Conservation (phyloP, 2,888 invertebrate species). For the Limnephilus marmoratus region DNA sequence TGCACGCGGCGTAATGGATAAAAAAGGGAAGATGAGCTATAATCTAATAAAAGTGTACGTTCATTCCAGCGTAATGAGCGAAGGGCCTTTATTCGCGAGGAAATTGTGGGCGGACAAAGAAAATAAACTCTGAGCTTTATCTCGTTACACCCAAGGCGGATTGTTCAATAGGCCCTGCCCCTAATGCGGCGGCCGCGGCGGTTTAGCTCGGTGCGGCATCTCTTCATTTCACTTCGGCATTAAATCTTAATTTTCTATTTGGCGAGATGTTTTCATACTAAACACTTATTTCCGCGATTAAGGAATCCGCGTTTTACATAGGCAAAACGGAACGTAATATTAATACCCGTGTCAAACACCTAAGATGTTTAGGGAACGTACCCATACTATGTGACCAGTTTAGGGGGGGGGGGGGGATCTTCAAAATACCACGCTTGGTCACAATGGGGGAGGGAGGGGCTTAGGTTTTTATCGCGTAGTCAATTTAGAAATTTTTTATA, state of each 20-base stretch:
- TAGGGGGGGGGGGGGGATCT: too few relatives aligned
- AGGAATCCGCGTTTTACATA: too few relatives aligned
- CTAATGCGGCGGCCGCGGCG: constrained; percentile 6
- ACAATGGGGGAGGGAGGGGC: too few relatives aligned
- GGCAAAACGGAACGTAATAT: too few relatives aligned
- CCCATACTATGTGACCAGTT: too few relatives aligned
- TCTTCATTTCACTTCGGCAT: background rate
- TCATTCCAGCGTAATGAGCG: constrained; percentile 60
- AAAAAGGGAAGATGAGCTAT: constrained; percentile 60
- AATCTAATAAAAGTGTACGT: constrained; percentile 62
- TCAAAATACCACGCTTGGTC: too few relatives aligned
- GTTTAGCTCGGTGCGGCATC: constrained; percentile 10
- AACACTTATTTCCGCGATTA: background rate
- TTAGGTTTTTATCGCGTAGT: too few relatives aligned
- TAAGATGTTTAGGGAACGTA: too few relatives aligned
- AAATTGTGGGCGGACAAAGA: constrained; percentile 54
- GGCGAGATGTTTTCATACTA: background rate
- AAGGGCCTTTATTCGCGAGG: constrained; percentile 44
- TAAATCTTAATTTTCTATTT: background rate
- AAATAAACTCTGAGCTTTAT: constrained; percentile 58
- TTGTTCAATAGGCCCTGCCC: constrained; percentile 27
- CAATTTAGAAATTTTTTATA: too few relatives aligned
- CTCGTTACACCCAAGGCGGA: constrained; percentile 42
- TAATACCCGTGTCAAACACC: too few relatives aligned
- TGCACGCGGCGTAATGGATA: constrained; percentile 47